Conservation (phyloP, 2,888 invertebrate species). For the Lasioglossum figueresi region DNA sequence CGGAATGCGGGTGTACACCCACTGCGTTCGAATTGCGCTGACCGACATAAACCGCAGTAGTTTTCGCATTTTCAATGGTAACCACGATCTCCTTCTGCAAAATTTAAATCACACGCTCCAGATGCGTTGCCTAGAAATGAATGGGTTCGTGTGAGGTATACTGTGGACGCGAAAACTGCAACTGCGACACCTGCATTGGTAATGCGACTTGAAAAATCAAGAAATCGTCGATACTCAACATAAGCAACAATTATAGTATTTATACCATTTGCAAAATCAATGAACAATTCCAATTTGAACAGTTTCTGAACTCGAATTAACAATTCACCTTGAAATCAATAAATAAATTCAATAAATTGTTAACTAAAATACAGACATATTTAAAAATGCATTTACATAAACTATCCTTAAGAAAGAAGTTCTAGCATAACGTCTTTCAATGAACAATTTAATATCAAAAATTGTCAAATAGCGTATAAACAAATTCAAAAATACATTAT, state of each 20-base stretch:
- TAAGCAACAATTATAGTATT: neutral
- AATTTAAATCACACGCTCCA: slow-evolving; percentile 32
- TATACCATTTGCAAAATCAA: neutral
- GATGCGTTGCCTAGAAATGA: neutral
- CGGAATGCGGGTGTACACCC: slow-evolving; percentile 23
- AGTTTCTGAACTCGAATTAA: neutral
- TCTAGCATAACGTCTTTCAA: no score
- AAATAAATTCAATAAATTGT: no score
- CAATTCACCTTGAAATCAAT: no score
- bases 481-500: neutral
- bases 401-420: no score
- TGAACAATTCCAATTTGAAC: neutral
- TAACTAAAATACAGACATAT: no score
- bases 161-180: neutral
- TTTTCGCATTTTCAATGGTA: slow-evolving; percentile 34
- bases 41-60: slow-evolving; percentile 21
- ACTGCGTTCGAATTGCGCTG: neutral
- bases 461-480: neutral
- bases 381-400: no score
- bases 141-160: neutral
- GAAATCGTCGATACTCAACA: neutral
- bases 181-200: slow-evolving; percentile 11
- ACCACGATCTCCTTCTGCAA: slow-evolving; percentile 12
- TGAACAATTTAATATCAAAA: neutral
- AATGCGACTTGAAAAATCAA: neutral